phyloP scores from a whole-genome alignment of 2,113 vertebrate species.

The Cnemophilus loriae region DNA sequence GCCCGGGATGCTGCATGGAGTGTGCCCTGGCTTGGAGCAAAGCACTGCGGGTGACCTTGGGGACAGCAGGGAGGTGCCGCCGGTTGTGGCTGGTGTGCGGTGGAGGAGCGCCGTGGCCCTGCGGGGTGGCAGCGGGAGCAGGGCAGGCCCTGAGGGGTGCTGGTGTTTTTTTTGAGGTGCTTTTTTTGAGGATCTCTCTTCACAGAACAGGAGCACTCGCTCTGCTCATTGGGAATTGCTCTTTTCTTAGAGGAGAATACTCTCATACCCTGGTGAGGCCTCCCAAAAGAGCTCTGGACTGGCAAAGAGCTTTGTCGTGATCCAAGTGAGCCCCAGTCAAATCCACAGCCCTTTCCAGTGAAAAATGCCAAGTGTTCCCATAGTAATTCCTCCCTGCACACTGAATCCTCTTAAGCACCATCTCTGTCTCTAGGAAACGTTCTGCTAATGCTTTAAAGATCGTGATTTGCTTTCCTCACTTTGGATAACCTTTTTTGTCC shows the following conservation, averaged over 20 bases:
- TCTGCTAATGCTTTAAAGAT: not conserved
- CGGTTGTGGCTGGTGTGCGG: fast-evolving
- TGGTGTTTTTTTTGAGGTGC: not conserved
- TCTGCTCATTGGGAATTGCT: not conserved
- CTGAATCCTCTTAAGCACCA: not conserved
- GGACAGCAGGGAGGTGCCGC: not conserved
- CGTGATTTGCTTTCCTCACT: not conserved
- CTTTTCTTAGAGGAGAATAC: not conserved
- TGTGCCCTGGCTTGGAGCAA: not conserved
- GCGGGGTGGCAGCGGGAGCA: fast-evolving
- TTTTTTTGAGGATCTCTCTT: not conserved
- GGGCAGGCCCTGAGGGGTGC: not conserved
- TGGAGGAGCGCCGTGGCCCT: not conserved
- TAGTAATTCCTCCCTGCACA: not conserved
- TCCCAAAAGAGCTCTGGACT: not conserved
- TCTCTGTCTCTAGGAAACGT: not conserved
- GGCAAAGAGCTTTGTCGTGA: not conserved
- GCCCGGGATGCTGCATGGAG: constrained; percentile 48
- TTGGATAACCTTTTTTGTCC: not conserved
- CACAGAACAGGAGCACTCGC: not conserved
- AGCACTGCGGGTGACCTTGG: not conserved
- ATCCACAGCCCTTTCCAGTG: not conserved
- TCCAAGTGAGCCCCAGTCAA: not conserved
- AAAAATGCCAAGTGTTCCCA: not conserved
- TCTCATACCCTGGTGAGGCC: not conserved